Conservation (phyloP, 2,113 vertebrate species). For the Entomyzon cyanotis region DNA sequence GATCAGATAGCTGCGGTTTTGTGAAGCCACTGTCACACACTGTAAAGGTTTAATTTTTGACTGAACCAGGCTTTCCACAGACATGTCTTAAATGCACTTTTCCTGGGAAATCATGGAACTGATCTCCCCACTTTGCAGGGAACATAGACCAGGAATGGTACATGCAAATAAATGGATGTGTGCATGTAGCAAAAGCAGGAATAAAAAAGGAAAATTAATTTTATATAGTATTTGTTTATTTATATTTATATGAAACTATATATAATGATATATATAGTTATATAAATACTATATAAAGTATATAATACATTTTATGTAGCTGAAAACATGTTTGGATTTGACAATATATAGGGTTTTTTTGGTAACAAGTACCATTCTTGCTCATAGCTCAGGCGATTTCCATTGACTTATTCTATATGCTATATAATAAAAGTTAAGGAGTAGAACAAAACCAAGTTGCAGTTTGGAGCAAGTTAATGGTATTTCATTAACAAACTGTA, state of each 20-base stretch:
- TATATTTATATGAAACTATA: too few relatives aligned
- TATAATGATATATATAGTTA: too few relatives aligned
- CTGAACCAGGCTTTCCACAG: not conserved
- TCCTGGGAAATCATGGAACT: fast-evolving
- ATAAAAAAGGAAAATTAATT: not conserved
- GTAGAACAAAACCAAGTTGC: constrained; percentile 73
- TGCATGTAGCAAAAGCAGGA: not conserved
- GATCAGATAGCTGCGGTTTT: not conserved
- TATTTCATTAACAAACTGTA: constrained; percentile 81
- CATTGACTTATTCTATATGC: constrained; percentile 47
- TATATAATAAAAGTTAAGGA: constrained; percentile 70
- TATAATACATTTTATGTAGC: not conserved
- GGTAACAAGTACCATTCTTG: not conserved
- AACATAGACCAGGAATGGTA: not conserved
- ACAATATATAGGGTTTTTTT: not conserved
- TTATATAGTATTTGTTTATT: too few relatives aligned
- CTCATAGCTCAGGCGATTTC: constrained; percentile 39
- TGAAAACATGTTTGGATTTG: not conserved
- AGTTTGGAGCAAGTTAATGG: constrained; percentile 74
- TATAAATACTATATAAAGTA: too few relatives aligned
- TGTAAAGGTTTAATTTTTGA: not conserved
- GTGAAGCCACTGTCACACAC: fast-evolving
- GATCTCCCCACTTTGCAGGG: not conserved
- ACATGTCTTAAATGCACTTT: not conserved
- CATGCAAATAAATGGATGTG: not conserved